Percentiles rank a stretch among this genome's conserved stretches.
Evolutionary conservation across 2,888 invertebrate genomes (phyloP).

Genomic region (Crocallis elinguaria): DNA sequence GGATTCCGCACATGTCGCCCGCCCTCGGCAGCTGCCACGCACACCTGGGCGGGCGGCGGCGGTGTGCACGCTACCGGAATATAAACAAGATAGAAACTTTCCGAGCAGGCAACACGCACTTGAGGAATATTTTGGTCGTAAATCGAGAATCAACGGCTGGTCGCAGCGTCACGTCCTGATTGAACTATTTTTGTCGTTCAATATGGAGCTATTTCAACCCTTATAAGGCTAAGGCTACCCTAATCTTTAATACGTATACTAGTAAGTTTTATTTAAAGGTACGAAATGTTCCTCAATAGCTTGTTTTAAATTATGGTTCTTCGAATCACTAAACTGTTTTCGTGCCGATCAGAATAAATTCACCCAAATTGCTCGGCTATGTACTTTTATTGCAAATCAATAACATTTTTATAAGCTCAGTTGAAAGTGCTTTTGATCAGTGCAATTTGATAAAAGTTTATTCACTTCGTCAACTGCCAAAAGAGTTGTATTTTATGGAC

Average conservation of each 20-base stretch:
- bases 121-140: conserved; percentile 41
- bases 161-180: conserved; percentile 28
- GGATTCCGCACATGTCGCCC: conserved; percentile 11
- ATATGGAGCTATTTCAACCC: conserved; percentile 1
- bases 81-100: conserved; percentile 44
- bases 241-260: no score
- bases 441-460: conserved; percentile 14
- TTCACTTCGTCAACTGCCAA: conserved; percentile 5
- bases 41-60: conserved; percentile 23
- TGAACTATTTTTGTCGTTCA: conserved; percentile 13
- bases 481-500: background rate
- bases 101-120: conserved; percentile 33
- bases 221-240: no score
- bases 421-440: conserved; percentile 1
- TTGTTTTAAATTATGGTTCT: background rate
- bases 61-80: conserved; percentile 20
- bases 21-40: background rate
- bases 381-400: conserved; percentile 12
- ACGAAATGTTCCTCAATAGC: no score
- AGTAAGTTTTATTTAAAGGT: no score
- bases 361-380: background rate
- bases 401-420: conserved; percentile 17
- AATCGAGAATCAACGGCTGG: conserved; percentile 36
- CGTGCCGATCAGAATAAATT: conserved; percentile 5
- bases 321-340: background rate